Evolutionary conservation across 2,797 vertebrate species (phyloP).

Genomic region (Catharus ustulatus): DNA sequence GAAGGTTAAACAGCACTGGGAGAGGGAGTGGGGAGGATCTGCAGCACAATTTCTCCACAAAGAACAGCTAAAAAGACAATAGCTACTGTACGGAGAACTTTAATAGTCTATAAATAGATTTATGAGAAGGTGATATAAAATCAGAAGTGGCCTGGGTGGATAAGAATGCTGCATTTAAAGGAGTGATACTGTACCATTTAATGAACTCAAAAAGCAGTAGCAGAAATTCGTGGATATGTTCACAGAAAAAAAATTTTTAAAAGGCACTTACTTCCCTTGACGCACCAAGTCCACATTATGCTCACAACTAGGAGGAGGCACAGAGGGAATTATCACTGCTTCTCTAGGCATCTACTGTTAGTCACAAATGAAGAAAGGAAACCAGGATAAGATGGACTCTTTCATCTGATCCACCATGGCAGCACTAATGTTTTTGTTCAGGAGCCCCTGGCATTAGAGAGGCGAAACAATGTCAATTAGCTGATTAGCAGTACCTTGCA

Average conservation of each 20-base stretch:
- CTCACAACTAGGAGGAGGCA: not conserved
- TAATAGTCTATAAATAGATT: not conserved
- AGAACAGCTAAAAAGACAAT: not conserved
- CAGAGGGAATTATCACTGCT: not conserved
- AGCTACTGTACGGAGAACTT: not conserved
- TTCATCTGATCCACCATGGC: slow-evolving; percentile 23
- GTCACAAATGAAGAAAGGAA: not conserved
- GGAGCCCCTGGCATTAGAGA: slow-evolving; percentile 3
- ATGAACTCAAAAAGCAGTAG: not conserved
- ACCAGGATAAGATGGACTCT: not conserved
- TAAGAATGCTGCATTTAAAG: not conserved
- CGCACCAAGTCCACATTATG: not conserved
- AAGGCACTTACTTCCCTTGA: not conserved
- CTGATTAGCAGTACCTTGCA: slow-evolving; percentile 39
- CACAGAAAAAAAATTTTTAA: not conserved
- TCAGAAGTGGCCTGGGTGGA: not conserved
- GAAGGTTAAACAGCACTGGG: not conserved
- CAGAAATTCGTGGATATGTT: not conserved
- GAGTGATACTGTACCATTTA: not conserved
- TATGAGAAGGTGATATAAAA: not conserved
- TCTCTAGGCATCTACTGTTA: slow-evolving; percentile 28
- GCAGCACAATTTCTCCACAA: not conserved
- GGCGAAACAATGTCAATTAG: slow-evolving; percentile 39
- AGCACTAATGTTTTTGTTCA: slow-evolving; percentile 51
- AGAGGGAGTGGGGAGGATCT: not conserved